Evolutionary conservation across 2,113 vertebrate genomes (phyloP), one percentile per base, ranked within the genome.

Genomic region (Tympanuchus pallidicinctus): DNA sequence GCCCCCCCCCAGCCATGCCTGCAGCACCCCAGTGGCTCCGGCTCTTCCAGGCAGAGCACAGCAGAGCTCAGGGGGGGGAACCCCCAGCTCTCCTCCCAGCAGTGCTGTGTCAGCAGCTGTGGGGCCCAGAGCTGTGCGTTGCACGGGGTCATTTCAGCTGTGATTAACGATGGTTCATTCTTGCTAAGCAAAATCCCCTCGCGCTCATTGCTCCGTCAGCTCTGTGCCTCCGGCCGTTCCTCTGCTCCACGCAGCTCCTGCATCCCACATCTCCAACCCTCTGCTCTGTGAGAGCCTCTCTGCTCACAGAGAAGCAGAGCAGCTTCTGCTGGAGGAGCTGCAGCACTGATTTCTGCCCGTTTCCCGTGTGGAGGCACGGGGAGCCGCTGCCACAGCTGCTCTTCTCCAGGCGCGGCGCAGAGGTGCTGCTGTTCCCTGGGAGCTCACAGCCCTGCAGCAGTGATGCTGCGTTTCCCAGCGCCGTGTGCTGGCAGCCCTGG

Each of bases 21-120:
- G 79, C 27, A 57, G 73, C 45, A 18, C 15, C 5, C 5, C 32
- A 8, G 64, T 13, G 28, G 30, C 40, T 43, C 27, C 25, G 21
- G 13, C 34, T 42, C 15, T 74, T 72, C 64, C 80, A 18, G 76
- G 54, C 22, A 69, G 42, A 59, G 38, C 76, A 19, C 54, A 86
- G 67, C 43, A 65, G 75, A 82, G 40, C 34, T 4, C 12, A n/a
- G 60, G 69, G 73, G 52, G 25, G 21, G 52, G 48, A 77, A 48
- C 57, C 36, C 24, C 48, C 27, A 1, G 1, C 47, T 16, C 8
- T 4, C 16, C 24, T 11, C 42, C 34, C 42, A 61, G 59, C 69
- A 75, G 70, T 52, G 61, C 47, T 48, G 38, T 90, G 94, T 95
- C 25, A 36, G 54, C 69, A 61, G 61, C 81, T 80, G 20, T 48